Evolutionary conservation across 2,113 vertebrate genomes (phyloP), one percentile per base, ranked within the genome.

Genomic region (Talpa occidentalis): DNA sequence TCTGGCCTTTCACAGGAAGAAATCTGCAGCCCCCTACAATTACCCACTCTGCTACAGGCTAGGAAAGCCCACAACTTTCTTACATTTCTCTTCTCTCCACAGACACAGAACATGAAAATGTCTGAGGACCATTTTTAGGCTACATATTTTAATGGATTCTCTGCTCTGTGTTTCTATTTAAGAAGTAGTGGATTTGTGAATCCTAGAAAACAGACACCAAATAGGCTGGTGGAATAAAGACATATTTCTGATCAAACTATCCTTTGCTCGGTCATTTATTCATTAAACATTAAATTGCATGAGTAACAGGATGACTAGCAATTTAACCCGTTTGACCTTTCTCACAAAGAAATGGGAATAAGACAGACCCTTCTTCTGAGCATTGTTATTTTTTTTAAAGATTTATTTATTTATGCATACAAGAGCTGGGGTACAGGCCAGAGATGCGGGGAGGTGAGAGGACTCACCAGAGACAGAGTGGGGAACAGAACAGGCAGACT

Each of bases 151-250:
- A 9, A 16, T 67, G 77, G 30, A 67, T 72, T 84, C 12, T 10
- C 40, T 73, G n/a, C 60, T 62, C 6, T 67, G n/a, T 49, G 47
- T 24, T 72, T 78, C 54, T 73, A 2, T 32, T 67, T 83, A 10
- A 40, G 22, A 79, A 74, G 64, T 32, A 91, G 88, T 92, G 10
- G 16, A 24, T 14, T 79, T 82, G 40, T 62, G 54, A 30, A 17
- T 47, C 24, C 72, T 79, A 15, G 56, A 73, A 94, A 94, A 76
- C 40, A 84, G 62, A 67, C 26, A 52, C 52, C 62, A 79, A 74
- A 84, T 70, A 60, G 8, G 17, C 35, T 62, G 78, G 11, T 14
- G 72, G 15, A 93, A 95, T 94, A 95, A 91, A 94, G 40, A n/a
- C 11, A 10, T 49, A 69, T 73, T 88, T 88, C 70, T 84, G 9